Base-by-base conservation (phyloP, 92 coral and sea anemone genomes). In the Pocillopora grandis region DNA sequence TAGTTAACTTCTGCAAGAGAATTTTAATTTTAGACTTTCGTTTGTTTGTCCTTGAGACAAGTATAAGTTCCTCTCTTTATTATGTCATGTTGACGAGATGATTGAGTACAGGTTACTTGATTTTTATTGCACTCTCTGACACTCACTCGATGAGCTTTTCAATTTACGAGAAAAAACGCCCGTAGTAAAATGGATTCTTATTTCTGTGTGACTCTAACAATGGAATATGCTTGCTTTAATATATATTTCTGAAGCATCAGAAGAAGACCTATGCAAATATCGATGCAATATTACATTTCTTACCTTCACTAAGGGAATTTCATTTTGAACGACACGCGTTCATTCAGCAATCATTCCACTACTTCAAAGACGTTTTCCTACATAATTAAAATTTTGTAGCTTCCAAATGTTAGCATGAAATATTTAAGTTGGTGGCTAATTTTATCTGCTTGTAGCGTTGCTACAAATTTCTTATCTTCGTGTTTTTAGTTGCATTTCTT, bases 331-430 rank as follows among this genome's bases (percentile, higher is more conserved):
- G 35, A 21, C 72, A 42, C 56, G 31, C 55, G 10, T 62, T 65
- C 80, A 83, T 83, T 83, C 80, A 55, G 72, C 80, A 83, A 75
- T 83, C 63, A 83, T 64, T 31, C 86, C 36, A 27, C 72, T 49
- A 19, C 49, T n/a, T 83, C 86, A 64, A 60, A 88, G 79, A 86
- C 82, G 92, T 83, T 84, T 83, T 87, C 81, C 92, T 93, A 91
- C 97, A 93, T 93, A 80, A 94, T 92, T 94, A 94, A 92, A 94
- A 91, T 92, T 89, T 94, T 92, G 93, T 91, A 84, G 89, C 87
- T 92, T 90, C 91, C 91, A 92, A 91, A 88, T 89, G 93, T 90
- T 87, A 87, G 67, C 95, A 94, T 94, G 90, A 94, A 94, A 94
- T 94, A 94, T 94, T 94, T 92, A 93, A 81, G 84, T 87, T 77